These are phyloP conservation scores for Parnassius apollo DNA, from an alignment of 2,888 invertebrate genomes.

Conservation along the genomic window DNA sequence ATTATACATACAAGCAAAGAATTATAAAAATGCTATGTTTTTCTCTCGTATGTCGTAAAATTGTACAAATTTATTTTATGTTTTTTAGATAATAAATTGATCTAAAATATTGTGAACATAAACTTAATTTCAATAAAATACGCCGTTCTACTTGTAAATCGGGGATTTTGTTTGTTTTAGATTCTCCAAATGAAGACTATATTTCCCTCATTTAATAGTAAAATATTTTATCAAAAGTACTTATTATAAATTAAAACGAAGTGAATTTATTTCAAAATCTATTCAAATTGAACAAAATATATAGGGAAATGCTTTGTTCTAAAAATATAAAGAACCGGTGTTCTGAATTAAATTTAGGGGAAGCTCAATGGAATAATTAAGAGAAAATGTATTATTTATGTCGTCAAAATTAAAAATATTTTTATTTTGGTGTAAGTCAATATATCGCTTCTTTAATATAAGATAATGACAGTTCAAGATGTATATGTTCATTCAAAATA, in stretches of 20 bases:
- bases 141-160: too few species aligned
- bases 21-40: too few species aligned
- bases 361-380: conserved; percentile 29
- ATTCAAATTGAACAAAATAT: conserved; percentile 8
- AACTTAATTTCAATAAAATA: background rate
- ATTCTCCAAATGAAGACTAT: too few species aligned
- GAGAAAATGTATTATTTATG: conserved; percentile 40
- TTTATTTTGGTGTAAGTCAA: conserved; percentile 43
- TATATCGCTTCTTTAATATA: conserved; percentile 52
- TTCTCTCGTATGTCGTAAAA: too few species aligned
- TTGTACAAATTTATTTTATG: too few species aligned
- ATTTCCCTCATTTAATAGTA: too few species aligned
- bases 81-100: background rate
- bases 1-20: too few species aligned
- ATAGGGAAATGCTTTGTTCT: conserved; percentile 11
- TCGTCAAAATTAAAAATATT: conserved; percentile 38
- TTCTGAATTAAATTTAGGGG: conserved; percentile 33
- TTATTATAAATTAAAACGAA: background rate
- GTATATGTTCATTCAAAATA: too few species aligned
- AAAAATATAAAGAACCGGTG: conserved; percentile 18
- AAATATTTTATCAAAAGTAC: too few species aligned
- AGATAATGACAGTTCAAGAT: conserved; percentile 47
- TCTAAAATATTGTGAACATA: background rate
- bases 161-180: too few species aligned
- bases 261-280: conserved; percentile 7